Base-by-base conservation (phyloP, 2,888 invertebrate species). In the Chrysina gloriosa region DNA sequence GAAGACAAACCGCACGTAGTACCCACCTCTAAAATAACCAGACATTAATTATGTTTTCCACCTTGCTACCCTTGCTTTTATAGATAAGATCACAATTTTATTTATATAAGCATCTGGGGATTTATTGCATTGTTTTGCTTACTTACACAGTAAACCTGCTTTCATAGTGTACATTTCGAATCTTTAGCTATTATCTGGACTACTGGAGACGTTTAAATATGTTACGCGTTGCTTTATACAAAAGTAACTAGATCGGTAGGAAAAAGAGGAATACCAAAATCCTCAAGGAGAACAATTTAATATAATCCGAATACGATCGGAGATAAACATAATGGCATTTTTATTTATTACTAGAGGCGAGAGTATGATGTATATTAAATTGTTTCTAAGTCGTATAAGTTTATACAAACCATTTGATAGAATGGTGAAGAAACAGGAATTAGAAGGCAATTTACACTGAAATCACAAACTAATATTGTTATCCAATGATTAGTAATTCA, bases 11-110 rank as follows among this genome's bases (percentile, higher is more conserved):
- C 11, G 39, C 5, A 4, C 4, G 1, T 39, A 39, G 11, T 19
- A 2, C 6, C 16, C 16, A 45, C 6, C 45, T 7, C 7, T 9
- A 4, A 5, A 48, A 47, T 19, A 6, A 23, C 11, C 23, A 11
- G 39, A 7, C n/a, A n/a, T 39, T 1, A n/a, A 39, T 14, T 39
- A 39, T 39, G 16, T 39, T n/a, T 39, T 39, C 9, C 11, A 3
- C n/a, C n/a, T n/a, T n/a, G n/a, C n/a, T n/a, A n/a, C n/a, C 72
- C 71, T 70, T 71, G 71, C 72, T 71, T 25, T 23, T 65, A 68
- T 70, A 65, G 71, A 71, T 71, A 71, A 71, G 63, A 65, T 69
- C 69, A 66, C 66, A 63, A 67, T 70, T 71, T 71, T 71, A 71
- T 70, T 67, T 65, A 70, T 70, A 65, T 61, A 68, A 70, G 54